Base-by-base conservation (phyloP, 2,113 vertebrate species). In the Anser cygnoides region DNA sequence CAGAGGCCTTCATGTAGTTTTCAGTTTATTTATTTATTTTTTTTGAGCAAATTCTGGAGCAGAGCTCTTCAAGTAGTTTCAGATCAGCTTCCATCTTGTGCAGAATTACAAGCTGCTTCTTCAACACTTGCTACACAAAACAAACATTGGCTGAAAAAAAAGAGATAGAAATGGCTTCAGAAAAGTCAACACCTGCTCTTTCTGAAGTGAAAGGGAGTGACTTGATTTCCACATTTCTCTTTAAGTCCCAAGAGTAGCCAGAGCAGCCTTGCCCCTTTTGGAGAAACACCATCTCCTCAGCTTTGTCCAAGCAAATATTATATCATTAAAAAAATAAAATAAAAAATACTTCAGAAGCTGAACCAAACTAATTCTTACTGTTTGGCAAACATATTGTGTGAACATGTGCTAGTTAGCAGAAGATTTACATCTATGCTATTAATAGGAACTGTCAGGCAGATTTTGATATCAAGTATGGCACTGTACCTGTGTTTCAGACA, bases 281-380 rank as follows among this genome's bases (percentile, higher is more conserved):
- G 13, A 71, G 14, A 82, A 72, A 52, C 6, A 2, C 16, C 17
- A 23, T 35, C 25, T 33, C 29, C 39, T 75, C 21, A 44, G 29
- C 28, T 8, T 83, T 71, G 3, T 37, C 59, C 0, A 0, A 55
- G 8, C 54, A 35, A 80, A 23, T 4, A 4, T 13, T 41, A 2
- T 74, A 46, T 33, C 10, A 39, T 29, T 23, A 44, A 91, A 71
- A 71, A 49, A 46, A 20, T 20, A 46, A 49, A 23, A 81, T 7
- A 90, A 63, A 33, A 1, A 63, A 8, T 14, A 7, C 13, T 39
- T 46, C 31, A 74, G 63, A 87, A 80, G 35, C 46, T 3, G 6
- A 28, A 59, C n/a, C 1, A 35, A 75, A 22, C 55, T 75, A 74
- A 62, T 43, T 79, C 10, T 19, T 31, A 8, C 3, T 39, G 46